Evolutionary conservation across 2,797 vertebrate species (phyloP), one percentile per base, ranked within the genome.

Genomic region (Cynopterus sphinx): DNA sequence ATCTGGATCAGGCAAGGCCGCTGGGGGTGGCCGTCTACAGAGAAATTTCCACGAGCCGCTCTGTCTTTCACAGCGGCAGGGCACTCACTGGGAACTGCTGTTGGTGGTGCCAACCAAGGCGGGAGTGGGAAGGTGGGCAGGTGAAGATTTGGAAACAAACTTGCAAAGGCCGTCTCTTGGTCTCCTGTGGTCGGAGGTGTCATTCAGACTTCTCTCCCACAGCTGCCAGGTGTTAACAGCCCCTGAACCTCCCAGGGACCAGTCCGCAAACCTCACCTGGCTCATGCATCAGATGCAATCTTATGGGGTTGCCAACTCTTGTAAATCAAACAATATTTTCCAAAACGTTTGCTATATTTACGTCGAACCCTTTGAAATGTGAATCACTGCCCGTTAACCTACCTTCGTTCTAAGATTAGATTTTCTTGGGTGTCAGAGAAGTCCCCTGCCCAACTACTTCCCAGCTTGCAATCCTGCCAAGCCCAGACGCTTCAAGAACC

Each of bases 1-100:
- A 39, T 88, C 96, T 71, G 13, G 61, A 90, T 39, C 65, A 24
- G 77, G 84, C 78, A 92, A 95, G 97, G 85, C 63, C 6, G 0
- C 1, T 1, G 1, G 26, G 77, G 87, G 84, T 87, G 24, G 0
- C 59, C 41, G 16, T 73, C 73, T 70, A n/a, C 82, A 22, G 73
- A 73, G 89, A 96, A 79, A 96, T 85, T 74, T 73, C 71, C 65
- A 11, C 46, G 22, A 21, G 2, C 81, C 88, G 53, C 65, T 43
- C 57, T 65, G 90, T 88, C 87, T 95, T 70, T 94, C 86, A 78
- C 65, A 11, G 33, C 16, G 28, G n/a, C 46, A 41, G 74, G 67
- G 87, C 84, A 67, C 92, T 96, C 31, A 36, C 73, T 87, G 86
- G n/a, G 0, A 4, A 33, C 33, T 7, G 13, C 0, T 26, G 31